Percentiles rank a stretch among this genome's conserved stretches.
These are phyloP conservation scores for Drosophila mimetica DNA, from an alignment of 2,888 invertebrate genomes.

Conservation along the genomic window DNA sequence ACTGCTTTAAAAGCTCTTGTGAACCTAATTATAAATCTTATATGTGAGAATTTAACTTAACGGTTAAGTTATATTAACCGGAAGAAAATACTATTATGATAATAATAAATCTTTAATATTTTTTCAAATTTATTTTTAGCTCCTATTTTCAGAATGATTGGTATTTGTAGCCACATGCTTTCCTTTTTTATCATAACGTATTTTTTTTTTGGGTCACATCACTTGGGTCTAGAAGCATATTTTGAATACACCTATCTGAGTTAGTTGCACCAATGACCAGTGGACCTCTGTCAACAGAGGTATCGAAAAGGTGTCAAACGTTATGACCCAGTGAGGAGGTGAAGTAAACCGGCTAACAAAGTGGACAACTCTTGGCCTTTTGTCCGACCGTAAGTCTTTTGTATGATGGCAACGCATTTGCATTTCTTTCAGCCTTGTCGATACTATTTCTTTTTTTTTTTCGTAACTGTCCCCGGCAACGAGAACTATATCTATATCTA, in stretches of 20 bases:
- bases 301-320: slow-evolving; percentile 65
- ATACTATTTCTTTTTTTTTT: slow-evolving; percentile 31
- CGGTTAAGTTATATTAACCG: too few species aligned
- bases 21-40: neutral
- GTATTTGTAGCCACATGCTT: neutral
- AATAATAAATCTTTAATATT: too few species aligned
- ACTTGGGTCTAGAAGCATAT: neutral
- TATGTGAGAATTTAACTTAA: too few species aligned
- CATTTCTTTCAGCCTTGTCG: slow-evolving; percentile 55
- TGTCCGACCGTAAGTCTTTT: slow-evolving; percentile 57
- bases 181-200: neutral
- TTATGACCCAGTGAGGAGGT: slow-evolving; percentile 60
- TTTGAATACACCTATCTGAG: neutral
- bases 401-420: slow-evolving; percentile 55
- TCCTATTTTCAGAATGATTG: too few species aligned
- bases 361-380: slow-evolving; percentile 45
- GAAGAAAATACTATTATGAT: too few species aligned
- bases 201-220: neutral
- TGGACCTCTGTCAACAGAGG: slow-evolving; percentile 34
- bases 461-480: slow-evolving; percentile 17
- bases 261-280: slow-evolving; percentile 11
- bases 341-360: slow-evolving; percentile 30
- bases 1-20: neutral
- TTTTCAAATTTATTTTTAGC: too few species aligned
- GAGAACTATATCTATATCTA: slow-evolving; percentile 29